Base-by-base conservation (phyloP, 2,888 invertebrate genomes). In the Stramonita haemastoma region DNA sequence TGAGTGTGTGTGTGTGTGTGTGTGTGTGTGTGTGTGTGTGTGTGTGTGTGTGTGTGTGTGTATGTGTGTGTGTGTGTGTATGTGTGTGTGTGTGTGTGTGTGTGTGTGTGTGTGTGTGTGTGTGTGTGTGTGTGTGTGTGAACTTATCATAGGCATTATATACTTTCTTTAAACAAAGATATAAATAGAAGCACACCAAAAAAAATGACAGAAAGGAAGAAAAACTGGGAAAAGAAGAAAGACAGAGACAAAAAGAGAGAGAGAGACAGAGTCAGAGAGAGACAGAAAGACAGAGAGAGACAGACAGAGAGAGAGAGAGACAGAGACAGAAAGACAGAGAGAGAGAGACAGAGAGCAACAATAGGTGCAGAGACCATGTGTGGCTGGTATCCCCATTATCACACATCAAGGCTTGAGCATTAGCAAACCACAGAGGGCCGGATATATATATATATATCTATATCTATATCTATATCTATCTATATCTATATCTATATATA, bases 41-140 rank as follows among this genome's bases (percentile, higher is more conserved):
- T 83, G 83, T 36, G 83, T 36, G 83, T 13, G 17, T 13, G 17
- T 36, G 46, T 66, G 86, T 86, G 86, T 86, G 86, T 86, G 86
- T 86, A 66, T 86, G 86, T 34, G 73, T 87, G 87, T 87, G 87
- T 87, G 87, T 87, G 87, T 87, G 87, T 87, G 87, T 73, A 73
- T 73, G 87, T 73, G 87, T 73, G 87, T 73, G 87, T 73, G 87
- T 87, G 87, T 87, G 87, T 87, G 87, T 73, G 87, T 73, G 87
- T 73, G 87, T 73, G 73, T 86, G 86, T 17, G 86, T 17, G 86
- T 17, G 86, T 56, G 86, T 56, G 86, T 15, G 86, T 56, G n/a
- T 13, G 83, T 29, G 83, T 19, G 56, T 17, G 57, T 36, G 0
- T 19, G n/a, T 2, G 56, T 36, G 60, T 17, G 22, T 17, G n/a